Base-by-base conservation (phyloP, 2,113 vertebrate species). In the Thalassoma bifasciatum region DNA sequence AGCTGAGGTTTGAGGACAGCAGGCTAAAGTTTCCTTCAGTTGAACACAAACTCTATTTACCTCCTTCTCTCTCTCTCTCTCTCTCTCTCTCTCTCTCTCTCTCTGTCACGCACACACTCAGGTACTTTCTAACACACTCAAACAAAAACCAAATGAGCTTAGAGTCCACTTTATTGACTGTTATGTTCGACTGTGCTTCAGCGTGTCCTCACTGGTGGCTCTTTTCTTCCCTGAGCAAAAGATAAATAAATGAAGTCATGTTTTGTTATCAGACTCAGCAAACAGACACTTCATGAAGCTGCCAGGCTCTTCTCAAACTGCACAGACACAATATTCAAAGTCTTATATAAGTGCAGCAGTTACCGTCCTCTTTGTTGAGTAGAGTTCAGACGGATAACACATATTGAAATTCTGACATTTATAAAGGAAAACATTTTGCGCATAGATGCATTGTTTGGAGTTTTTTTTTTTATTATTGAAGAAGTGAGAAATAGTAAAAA, bases 151-250 rank as follows among this genome's bases (percentile, higher is more conserved):
- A n/a, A 16, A 37, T 53, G 16, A 34, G n/a, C 49, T 22, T 17
- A 10, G 14, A 16, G 9, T 54, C 4, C 60, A 71, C 68, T 53
- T 17, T 66, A 69, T 17, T 57, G 57, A 44, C 34, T 40, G 22
- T 70, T 8, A 22, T 62, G 47, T 57, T 40, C 78, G 66, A 61
- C 66, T 40, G 58, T 66, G 70, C 38, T 54, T 79, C 59, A 57
- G 50, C 0, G 58, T 24, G 4, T 46, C 49, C 59, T 50, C 72
- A 64, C 44, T 72, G 58, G 24, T 53, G 81, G 80, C 86, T 88
- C 83, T 90, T 66, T 84, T 83, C 84, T 73, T 1, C 1, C 0
- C 50, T 50, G 53, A 23, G 13, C 66, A 34, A 24, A 19, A 26
- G n/a, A 58, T 14, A 46, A 21, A 77, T 40, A 17, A 57, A 71